Evolutionary conservation across 2,888 invertebrate species (phyloP), one percentile per base, ranked within the genome.

Genomic region (Sthenelais limicola): DNA sequence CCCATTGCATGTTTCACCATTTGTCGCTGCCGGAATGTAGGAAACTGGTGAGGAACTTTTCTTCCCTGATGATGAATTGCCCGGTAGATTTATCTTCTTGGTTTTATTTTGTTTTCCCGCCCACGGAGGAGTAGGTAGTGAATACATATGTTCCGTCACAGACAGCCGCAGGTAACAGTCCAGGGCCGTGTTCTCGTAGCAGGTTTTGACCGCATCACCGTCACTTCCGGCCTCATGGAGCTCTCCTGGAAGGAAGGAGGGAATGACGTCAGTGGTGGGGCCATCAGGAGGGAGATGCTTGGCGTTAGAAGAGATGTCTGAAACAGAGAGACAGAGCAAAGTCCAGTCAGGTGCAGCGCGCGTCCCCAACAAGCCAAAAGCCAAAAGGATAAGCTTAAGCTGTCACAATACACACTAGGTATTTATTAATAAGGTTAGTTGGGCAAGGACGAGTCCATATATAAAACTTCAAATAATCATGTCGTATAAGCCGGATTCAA

Each of bases 281-380:
- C 62, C 62, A 43, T 43, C 62, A 38, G 62, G 2, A 4, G 62
- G 62, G 38, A 62, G 38, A 26, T 43, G 62, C 38, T 62, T 62
- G 38, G 62, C 21, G 38, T 35, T 35, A 43, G 62, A 62, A 26
- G 62, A 62, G 43, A 62, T 24, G 62, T 62, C 62, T 62, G 62
- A 24, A 62, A 62, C 38, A 62, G 62, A 62, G 54, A 54, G 62
- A 62, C 38, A 62, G 28, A 62, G n/a, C 38, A 38, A 15, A 9
- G 62, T 62, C 62, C 62, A 43, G 62, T 62, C 62, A 62, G 62
- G 62, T 62, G 62, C 62, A 62, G 62, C 62, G 62, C 62, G 35
- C 56, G n/a, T 24, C 12, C 62, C 35, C 62, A 24, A 38, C 7
- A 12, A 62, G 43, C 33, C n/a, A 58, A 58, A n/a, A n/a, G n/a